Base-by-base conservation (phyloP, 1,140 invertebrate genomes). In the Papilio xuthus region DNA sequence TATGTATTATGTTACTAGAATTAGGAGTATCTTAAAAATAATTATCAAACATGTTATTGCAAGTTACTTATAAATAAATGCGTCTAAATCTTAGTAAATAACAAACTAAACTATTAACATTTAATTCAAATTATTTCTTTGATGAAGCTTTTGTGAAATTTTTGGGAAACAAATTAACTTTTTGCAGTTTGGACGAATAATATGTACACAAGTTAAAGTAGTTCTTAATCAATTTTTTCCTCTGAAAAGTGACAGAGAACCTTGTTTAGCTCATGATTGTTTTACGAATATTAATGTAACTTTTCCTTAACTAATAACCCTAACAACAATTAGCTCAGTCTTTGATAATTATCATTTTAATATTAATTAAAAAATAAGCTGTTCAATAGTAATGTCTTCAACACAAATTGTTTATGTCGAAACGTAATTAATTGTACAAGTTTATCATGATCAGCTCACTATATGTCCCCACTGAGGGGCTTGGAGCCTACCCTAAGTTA, bases 61-160 rank as follows among this genome's bases (percentile, higher is more conserved):
- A 73, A 73, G 71, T 73, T 73, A 73, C 71, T 73, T 28, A 73
- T 23, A 23, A 44, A 72, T 41, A 41, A 9, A 44, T 9, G 41
- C 12, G 69, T 37, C 69, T 37, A 71, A 44, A 37, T 23, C 37
- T 37, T 37, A 70, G 67, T 15, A 37, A 28, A 47, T 18, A 47
- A 47, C 8, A 20, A 56, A 23, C 7, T 56, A 20, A 56, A 56
- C 18, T 23, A 23, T 53, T 20, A 67, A 67, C 4, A 67, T 69
- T 69, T 69, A 32, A 69, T 28, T 32, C 23, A 32, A 0, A 56
- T 56, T 12, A 56, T 20, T 56, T 23, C 20, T 20, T 56, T 26
- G 10, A 47, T 15, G 44, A 47, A 47, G 0, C 18, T n/a, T 13
- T 44, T 44, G 3, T 50, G 0, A 50, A 50, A n/a, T 50, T 50